Conservation (phyloP, 2,797 vertebrate genomes). For the Lacerta viridis region DNA sequence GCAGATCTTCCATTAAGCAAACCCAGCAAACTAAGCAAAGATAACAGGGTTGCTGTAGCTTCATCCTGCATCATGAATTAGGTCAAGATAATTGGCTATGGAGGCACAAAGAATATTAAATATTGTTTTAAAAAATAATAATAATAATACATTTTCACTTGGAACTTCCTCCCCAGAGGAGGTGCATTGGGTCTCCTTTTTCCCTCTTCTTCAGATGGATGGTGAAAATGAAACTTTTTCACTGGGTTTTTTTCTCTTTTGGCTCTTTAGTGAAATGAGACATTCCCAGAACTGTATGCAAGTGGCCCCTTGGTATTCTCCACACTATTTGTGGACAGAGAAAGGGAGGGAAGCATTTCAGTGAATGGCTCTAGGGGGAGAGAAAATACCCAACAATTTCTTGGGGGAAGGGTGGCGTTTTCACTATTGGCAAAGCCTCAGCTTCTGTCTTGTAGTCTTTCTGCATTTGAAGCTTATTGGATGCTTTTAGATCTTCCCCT, state of each 20-base stretch:
- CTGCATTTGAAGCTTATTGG: not conserved
- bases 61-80: conserved; percentile 48
- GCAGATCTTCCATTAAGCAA: conserved; percentile 39
- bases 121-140: not conserved
- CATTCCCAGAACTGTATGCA: not conserved
- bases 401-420: not conserved
- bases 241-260: not conserved
- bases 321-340: not conserved
- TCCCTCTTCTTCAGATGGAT: not conserved
- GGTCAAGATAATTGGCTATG: conserved; percentile 41
- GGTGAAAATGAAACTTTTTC: not conserved
- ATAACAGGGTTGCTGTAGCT: not conserved
- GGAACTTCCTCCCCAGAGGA: not conserved
- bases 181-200: not conserved
- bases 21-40: conserved; percentile 41
- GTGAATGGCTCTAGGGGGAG: not conserved
- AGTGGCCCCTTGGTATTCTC: not conserved
- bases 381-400: not conserved
- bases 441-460: not conserved
- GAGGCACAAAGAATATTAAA: conserved; percentile 26
- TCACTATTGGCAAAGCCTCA: not conserved
- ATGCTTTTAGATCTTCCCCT: not conserved
- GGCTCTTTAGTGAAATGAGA: not conserved
- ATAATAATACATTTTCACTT: not conserved
- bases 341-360: not conserved